Evolutionary conservation across 2,113 vertebrate genomes (phyloP), one percentile per base, ranked within the genome.

Genomic region (Brachyhypopomus occidentalis): DNA sequence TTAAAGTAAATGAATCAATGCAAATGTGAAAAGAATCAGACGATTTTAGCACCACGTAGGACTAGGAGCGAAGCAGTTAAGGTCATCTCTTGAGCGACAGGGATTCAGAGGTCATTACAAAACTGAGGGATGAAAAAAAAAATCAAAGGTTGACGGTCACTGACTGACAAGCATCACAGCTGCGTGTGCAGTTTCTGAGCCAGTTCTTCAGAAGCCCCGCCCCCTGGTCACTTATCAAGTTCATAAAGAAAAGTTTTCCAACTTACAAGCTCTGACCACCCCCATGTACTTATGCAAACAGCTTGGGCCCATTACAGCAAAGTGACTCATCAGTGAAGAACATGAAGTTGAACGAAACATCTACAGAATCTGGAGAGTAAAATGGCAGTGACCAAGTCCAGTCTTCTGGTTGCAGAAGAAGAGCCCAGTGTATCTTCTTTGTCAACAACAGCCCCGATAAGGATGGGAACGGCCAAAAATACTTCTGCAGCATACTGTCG

Each of bases 401-500:
- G 7, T 20, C 6, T 38, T 36, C 34, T 30, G 30, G 56, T 30
- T 38, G 34, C 63, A 70, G 23, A 23, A 19, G 22, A 17, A 27
- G 4, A 23, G 25, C 19, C 34, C 41, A n/a, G 7, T n/a, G 62
- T 12, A 58, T 75, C 67, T 74, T 36, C 25, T 36, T 38, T 17
- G 23, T 34, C 72, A 76, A 55, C 14, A 22, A 19, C 25, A 23
- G 23, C 23, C 59, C 27, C 5, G n/a, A 11, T 14, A 59, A 6
- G 20, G 25, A 56, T 83, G 88, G 25, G 70, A 86, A 86, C 81
- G 41, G 72, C 81, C 77, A 56, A 74, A 80, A 88, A 90, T 82
- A 86, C 66, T 55, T 22, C 16, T 12, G 20, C 27, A 73, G 66
- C 80, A 48, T 36, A 20, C 25, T 23, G 72, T 25, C n/a, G 72